These are phyloP conservation scores for Chromoteleia sp. DNA, from an alignment of 2,888 invertebrate genomes.

Conservation along the genomic window DNA sequence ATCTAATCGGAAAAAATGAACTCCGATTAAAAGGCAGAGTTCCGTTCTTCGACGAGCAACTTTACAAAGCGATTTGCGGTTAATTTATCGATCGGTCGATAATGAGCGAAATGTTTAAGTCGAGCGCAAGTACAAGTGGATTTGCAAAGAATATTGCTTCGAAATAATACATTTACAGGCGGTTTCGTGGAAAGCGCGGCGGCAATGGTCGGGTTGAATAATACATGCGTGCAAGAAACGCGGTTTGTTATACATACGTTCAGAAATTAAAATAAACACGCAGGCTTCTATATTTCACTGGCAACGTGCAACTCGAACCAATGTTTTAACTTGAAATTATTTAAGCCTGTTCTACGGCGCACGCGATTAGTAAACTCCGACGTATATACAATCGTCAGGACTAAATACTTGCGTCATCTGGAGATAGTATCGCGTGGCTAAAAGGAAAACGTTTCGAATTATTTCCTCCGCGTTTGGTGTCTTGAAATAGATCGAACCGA, in stretches of 20 bases:
- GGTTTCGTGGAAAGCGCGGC: slow-evolving; percentile 50
- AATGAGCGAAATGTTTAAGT: slow-evolving; percentile 27
- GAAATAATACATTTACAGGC: slow-evolving; percentile 34
- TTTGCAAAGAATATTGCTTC: too few relatives aligned
- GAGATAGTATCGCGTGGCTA: slow-evolving; percentile 5
- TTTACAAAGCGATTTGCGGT: slow-evolving; percentile 1
- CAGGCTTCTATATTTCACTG: slow-evolving; percentile 46
- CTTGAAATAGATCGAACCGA: slow-evolving; percentile 23
- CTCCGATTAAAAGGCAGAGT: neutral
- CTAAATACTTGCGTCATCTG: slow-evolving; percentile 46
- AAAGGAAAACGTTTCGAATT: neutral
- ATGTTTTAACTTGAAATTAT: slow-evolving; percentile 50
- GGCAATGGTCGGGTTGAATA: slow-evolving; percentile 38
- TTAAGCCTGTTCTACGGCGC: slow-evolving; percentile 28
- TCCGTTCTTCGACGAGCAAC: neutral
- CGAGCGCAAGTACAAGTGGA: slow-evolving; percentile 19
- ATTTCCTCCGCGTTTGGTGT: slow-evolving; percentile 4
- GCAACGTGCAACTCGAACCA: slow-evolving; percentile 31
- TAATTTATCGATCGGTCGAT: slow-evolving; percentile 33
- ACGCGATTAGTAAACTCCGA: slow-evolving; percentile 44
- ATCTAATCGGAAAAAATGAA: slow-evolving; percentile 15
- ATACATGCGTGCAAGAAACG: slow-evolving; percentile 56
- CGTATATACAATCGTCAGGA: slow-evolving; percentile 29
- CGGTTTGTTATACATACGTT: slow-evolving; percentile 52
- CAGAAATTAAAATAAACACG: slow-evolving; percentile 64